Evolutionary conservation across 2,888 invertebrate species (phyloP).

Genomic region (Hyposoter dolosus): DNA sequence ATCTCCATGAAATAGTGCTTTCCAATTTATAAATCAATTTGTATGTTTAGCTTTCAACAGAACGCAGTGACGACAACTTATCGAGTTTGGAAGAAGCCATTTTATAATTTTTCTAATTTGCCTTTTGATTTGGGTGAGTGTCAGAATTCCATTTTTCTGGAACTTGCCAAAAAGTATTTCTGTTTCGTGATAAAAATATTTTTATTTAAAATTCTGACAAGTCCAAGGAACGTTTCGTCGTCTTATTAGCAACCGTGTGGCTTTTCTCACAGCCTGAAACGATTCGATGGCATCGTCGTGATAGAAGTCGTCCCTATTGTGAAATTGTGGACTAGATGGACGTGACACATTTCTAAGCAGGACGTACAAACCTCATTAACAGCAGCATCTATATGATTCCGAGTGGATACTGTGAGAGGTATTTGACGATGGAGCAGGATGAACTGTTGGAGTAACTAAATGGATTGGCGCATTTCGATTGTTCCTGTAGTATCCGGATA

Average conservation of each 20-base stretch:
- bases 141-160: neutral
- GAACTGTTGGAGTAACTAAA: neutral
- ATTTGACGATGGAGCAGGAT: neutral
- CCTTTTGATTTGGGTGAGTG: neutral
- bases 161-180: neutral
- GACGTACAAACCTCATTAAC: neutral
- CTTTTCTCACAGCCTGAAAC: neutral
- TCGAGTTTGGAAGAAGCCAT: neutral
- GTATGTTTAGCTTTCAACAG: neutral
- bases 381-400: neutral
- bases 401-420: neutral
- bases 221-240: neutral
- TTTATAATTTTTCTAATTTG: neutral
- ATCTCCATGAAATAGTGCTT: neutral
- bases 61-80: neutral
- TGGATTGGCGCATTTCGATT: neutral
- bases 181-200: neutral
- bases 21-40: constrained; percentile 5
- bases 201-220: neutral
- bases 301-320: neutral
- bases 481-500: neutral
- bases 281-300: neutral
- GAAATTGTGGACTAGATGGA: neutral
- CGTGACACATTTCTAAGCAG: neutral
- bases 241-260: neutral